Base-by-base conservation (phyloP, 2,113 vertebrate genomes). In the Pseudonaja textilis region DNA sequence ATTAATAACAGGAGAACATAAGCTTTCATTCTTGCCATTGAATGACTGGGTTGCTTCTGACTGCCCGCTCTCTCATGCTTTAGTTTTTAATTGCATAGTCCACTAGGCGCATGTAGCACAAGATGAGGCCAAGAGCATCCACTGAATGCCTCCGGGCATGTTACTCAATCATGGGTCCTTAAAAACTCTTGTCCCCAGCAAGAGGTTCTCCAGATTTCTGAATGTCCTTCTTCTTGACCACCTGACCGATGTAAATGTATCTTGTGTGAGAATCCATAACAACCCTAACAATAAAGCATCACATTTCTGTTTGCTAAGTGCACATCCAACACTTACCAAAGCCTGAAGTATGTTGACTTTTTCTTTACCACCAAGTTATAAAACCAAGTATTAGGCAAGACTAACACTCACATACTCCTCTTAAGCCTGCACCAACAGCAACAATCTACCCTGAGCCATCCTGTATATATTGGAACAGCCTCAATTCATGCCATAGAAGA, bases 231-330 rank as follows among this genome's bases (percentile, higher is more conserved):
- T 87, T 52, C 45, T 52, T 87, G 92, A 61, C 74, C 29, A 26
- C 25, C 85, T 64, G 52, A 39, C 55, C 4, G 23, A 64, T 22
- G 29, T 50, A 90, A 93, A 86, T 47, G 90, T n/a, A 42, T 34
- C 74, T 45, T 34, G 20, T 57, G 54, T 42, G 16, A 29, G 81
- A 64, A 54, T 10, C 23, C 81, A 90, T 93, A 85, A 64, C 88
- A 90, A 90, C 89, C 22, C 56, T 85, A 90, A 90, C 89, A 90
- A 81, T 39, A 22, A 93, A 52, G 9, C 45, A 87, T 23, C 81
- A 26, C n/a, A 42, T 87, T 87, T 54, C 45, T 52, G n/a, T 64
- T 45, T 54, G 9, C 0, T 42, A 42, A 14, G 39, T 50, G 20
- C 39, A 26, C 14, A 85, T 39, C 23, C 29, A 81, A 34, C 74